Evolutionary conservation across 2,113 vertebrate species (phyloP).

Genomic region (Gopherus flavomarginatus): DNA sequence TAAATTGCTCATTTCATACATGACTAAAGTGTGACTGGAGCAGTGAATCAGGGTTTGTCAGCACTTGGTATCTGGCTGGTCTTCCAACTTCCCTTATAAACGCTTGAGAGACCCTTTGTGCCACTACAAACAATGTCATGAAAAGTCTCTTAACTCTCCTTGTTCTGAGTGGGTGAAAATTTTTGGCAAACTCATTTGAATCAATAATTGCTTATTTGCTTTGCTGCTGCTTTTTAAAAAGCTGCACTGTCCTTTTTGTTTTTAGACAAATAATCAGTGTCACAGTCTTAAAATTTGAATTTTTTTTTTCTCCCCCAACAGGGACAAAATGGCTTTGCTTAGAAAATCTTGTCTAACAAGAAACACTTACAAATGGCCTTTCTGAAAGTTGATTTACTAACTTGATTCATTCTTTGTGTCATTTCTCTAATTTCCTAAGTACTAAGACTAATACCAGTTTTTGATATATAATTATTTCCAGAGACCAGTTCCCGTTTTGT

Average conservation of each 20-base stretch:
- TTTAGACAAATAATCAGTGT: slow-evolving; percentile 57
- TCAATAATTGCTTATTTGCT: slow-evolving; percentile 77
- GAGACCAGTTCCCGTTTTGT: neutral
- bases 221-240: slow-evolving; percentile 56
- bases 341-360: neutral
- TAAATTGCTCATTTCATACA: slow-evolving; percentile 71
- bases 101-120: slow-evolving; percentile 75
- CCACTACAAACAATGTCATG: slow-evolving; percentile 17
- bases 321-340: slow-evolving; percentile 2
- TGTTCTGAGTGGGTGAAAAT: slow-evolving; percentile 59
- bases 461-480: neutral
- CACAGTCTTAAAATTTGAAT: neutral
- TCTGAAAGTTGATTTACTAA: slow-evolving; percentile 24
- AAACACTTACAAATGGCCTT: neutral
- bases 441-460: neutral
- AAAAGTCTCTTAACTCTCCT: slow-evolving; percentile 58
- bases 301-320: neutral
- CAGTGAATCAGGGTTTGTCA: slow-evolving; percentile 82
- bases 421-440: neutral
- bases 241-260: slow-evolving; percentile 53
- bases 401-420: neutral
- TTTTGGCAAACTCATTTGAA: slow-evolving; percentile 51
- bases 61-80: slow-evolving; percentile 71
- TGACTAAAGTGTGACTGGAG: slow-evolving; percentile 77
- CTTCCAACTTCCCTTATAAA: slow-evolving; percentile 66